Base-by-base conservation (phyloP, 92 coral and sea anemone species). In the Siderastrea radians region DNA sequence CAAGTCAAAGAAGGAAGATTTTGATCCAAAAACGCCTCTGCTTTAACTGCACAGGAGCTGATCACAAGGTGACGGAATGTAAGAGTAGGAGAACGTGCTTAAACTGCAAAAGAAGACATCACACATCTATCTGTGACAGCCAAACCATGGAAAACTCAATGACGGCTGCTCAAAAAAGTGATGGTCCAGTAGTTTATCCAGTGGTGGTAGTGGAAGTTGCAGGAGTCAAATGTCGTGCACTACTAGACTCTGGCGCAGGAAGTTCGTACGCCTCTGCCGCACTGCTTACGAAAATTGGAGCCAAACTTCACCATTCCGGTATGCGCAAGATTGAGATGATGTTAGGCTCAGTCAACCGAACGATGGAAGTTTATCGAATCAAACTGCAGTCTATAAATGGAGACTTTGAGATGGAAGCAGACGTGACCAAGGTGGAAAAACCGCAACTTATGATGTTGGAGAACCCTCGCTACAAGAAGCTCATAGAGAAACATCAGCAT, bases 261-360 rank as follows among this genome's bases (percentile, higher is more conserved):
- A 68, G 86, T 69, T 86, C 90, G 13, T 86, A 86, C 61, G 85
- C 90, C 9, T 86, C 90, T 6, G 85, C 83, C 53, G 77, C 50
- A 65, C 80, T 85, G 52, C 83, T 85, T 3, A 45, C 51, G 19
- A 55, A 38, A 44, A 49, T 85, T 44, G 52, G 76, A 9, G 90
- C 83, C 38, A 67, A 86, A 67, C 78, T 61, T 44, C 63, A 66
- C 19, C 82, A 80, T 70, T 85, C 84, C 17, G 89, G 83, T 59
- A 53, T 72, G 71, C 81, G 81, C 43, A 70, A 53, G 68, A 76
- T 85, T 16, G 89, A 85, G 80, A 76, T 85, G 89, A 85, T 85
- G 84, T 54, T 85, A 5, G 71, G 84, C 75, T 8, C 79, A 64
- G 54, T 58, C 83, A 85, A 11, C 46, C 48, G 65, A 48, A 64